Conservation (phyloP, 2,113 vertebrate genomes). For the Arvicanthis niloticus region DNA sequence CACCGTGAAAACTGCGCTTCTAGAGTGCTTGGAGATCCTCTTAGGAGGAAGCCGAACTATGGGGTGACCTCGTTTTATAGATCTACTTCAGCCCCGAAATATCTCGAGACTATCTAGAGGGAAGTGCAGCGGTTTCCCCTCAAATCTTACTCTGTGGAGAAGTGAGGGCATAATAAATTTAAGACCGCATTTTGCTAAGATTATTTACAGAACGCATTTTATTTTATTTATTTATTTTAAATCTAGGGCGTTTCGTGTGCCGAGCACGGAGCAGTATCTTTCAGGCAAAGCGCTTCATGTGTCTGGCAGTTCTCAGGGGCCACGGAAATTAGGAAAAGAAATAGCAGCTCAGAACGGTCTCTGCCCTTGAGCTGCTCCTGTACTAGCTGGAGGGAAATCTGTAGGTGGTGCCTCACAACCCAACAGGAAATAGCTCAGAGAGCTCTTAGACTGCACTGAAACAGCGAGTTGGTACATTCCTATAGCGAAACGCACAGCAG, state of each 20-base stretch:
- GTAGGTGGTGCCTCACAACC: background rate
- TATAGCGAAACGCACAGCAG: conserved; percentile 18
- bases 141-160: background rate
- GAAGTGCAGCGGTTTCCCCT: background rate
- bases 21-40: conserved; percentile 58
- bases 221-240: no score
- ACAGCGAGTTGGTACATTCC: background rate
- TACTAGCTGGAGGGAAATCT: background rate
- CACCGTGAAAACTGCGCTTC: background rate
- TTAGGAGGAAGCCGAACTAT: background rate
- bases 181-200: background rate
- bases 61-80: background rate
- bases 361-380: background rate
- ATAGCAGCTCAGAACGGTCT: background rate
- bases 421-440: background rate
- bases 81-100: background rate
- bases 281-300: background rate
- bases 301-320: background rate
- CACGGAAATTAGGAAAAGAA: background rate
- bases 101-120: background rate
- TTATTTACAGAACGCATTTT: background rate
- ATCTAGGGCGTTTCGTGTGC: background rate
- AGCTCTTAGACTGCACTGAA: background rate
- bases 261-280: background rate
- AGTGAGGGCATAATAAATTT: background rate